phyloP scores from a whole-genome alignment of 2,797 vertebrate species.

The Hapalemur alaotrensis region DNA sequence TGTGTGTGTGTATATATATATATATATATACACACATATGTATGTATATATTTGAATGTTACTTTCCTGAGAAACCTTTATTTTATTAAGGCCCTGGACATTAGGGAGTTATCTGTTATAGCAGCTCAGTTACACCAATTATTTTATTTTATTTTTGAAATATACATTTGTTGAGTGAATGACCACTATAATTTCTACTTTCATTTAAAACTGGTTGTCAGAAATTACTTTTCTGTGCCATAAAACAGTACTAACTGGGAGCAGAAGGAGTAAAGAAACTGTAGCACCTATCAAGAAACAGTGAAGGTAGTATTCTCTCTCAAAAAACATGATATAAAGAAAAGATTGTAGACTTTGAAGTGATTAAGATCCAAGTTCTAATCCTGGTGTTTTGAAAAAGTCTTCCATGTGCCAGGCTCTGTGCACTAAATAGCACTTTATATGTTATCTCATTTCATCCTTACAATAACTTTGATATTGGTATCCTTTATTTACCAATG shows the following conservation, averaged over 20 bases:
- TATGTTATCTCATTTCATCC: background rate
- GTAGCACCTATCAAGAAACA: background rate
- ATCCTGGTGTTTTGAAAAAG: background rate
- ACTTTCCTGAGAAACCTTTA: background rate
- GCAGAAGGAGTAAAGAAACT: background rate
- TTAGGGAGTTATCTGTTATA: background rate
- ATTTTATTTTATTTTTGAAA: background rate
- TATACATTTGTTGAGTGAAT: background rate
- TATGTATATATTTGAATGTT: background rate
- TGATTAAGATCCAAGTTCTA: background rate
- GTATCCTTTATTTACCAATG: background rate
- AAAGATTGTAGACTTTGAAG: background rate
- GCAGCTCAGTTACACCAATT: background rate
- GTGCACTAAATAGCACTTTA: background rate
- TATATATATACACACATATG: no score
- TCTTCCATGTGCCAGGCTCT: background rate
- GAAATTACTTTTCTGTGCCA: background rate
- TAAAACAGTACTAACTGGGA: background rate
- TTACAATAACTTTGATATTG: background rate
- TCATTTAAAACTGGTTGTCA: background rate
- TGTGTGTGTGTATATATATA: no score
- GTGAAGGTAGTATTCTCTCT: background rate
- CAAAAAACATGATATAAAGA: background rate
- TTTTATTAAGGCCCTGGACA: background rate
- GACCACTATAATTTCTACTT: background rate